Base-by-base conservation (phyloP, 2,113 vertebrate species). In the Poeciliopsis turrubarensis region DNA sequence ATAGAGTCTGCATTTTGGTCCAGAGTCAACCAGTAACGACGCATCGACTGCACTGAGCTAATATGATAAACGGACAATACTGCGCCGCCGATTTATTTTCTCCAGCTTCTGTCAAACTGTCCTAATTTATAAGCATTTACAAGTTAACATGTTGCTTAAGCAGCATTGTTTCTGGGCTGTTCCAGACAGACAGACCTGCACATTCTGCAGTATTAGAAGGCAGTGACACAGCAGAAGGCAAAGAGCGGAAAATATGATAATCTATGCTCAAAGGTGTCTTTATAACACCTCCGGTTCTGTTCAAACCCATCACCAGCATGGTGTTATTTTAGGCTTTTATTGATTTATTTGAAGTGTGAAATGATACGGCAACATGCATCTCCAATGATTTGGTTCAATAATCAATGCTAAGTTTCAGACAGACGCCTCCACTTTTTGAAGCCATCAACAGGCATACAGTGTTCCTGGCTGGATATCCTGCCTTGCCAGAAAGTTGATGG, bases 1-100 rank as follows among this genome's bases (percentile, higher is more conserved):
- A 79, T 79, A 72, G 39, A 79, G 60, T 78, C 2, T 73, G 82
- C 70, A 73, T 89, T 94, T 67, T 94, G 93, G 89, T 92, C 91
- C 91, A 17, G 72, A 89, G 75, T 91, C 90, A 93, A 92, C 89
- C 92, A 90, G 85, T 74, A 68, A 75, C 78, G 84, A 77, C 83
- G 82, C 68, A 85, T 82, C 66, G 64, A 32, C 74, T 79, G 77
- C 72, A 61, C 41, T 80, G 61, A 60, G 60, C 72, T 65, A 77
- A 88, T 80, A 70, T 73, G 74, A 63, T 19, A 70, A 65, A 82
- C 70, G 60, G 67, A 89, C 75, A 87, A 87, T 81, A 84, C 82
- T 87, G 85, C 70, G 75, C 78, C 68, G 83, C 29, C 72, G 32
- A 79, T 71, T 70, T 71, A 47, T 69, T 12, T 31, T n/a, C 65